These are phyloP conservation scores for Drosophila affinis DNA, from an alignment of 2,888 invertebrate species.

Conservation along the genomic window DNA sequence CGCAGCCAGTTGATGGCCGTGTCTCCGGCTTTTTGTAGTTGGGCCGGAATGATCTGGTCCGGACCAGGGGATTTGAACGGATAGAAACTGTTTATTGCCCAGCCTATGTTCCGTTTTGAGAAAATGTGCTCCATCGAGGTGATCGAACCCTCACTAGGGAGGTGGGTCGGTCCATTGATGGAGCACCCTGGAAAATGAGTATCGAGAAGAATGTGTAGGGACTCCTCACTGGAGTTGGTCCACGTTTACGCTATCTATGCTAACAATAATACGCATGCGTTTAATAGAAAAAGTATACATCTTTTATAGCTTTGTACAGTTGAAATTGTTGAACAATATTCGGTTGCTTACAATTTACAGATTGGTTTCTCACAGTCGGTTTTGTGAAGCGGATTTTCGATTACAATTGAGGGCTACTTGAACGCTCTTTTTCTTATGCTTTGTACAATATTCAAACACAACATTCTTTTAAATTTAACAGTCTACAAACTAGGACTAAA, in stretches of 20 bases:
- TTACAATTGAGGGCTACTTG: not conserved
- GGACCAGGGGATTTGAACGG: too few species aligned
- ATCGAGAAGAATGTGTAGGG: too few species aligned
- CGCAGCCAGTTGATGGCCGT: too few species aligned
- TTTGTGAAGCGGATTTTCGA: slow-evolving; percentile 10
- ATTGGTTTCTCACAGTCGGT: slow-evolving; percentile 45
- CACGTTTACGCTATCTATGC: not conserved
- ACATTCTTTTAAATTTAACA: slow-evolving; percentile 49
- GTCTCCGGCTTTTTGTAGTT: too few species aligned
- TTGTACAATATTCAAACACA: slow-evolving; percentile 61
- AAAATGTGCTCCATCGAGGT: too few species aligned
- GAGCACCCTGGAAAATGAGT: too few species aligned
- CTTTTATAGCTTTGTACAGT: slow-evolving; percentile 56
- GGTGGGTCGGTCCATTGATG: too few species aligned
- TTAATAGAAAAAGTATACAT: slow-evolving; percentile 56
- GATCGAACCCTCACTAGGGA: too few species aligned
- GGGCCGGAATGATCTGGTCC: too few species aligned
- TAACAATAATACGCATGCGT: slow-evolving; percentile 13
- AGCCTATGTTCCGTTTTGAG: too few species aligned
- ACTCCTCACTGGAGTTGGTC: too few species aligned
- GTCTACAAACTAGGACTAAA: slow-evolving; percentile 36
- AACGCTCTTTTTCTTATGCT: slow-evolving; percentile 19
- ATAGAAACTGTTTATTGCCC: too few species aligned
- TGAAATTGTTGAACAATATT: slow-evolving; percentile 62
- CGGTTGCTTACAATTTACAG: slow-evolving; percentile 41